Evolutionary conservation across 2,888 invertebrate species (phyloP), one percentile per base, ranked within the genome.

Genomic region (Drosophila nr. medialis): DNA sequence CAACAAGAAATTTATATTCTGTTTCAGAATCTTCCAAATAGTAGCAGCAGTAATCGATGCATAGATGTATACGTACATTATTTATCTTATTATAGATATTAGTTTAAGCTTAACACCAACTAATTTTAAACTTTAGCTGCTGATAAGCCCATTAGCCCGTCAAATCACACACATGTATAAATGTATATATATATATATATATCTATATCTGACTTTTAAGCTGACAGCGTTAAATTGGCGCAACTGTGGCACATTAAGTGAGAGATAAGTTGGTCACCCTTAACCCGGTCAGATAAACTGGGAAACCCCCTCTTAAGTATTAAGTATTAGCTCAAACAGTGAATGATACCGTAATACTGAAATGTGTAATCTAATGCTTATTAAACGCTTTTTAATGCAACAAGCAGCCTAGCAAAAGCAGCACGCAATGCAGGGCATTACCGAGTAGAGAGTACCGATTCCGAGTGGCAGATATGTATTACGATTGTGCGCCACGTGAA

Each of bases 361-460:
- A 38, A n/a, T 74, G 75, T 80, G 84, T 86, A 84, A 86, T 85
- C 85, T 89, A 89, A 89, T 80, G 86, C 86, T 86, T 86, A 86
- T 86, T 86, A 86, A 86, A 86, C 76, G 86, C 83, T 85, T 86
- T 86, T 89, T 80, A 86, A 89, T 84, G 77, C 86, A 86, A 77
- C 68, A 64, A 75, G 59, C 66, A 48, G 24, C 38, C 36, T 38
- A 29, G 34, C 21, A 27, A 13, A 11, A 27, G 29, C 65, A 36
- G 58, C 61, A 60, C 55, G 63, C 68, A 64, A 79, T 74, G 80
- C 75, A 69, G 77, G n/a, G 50, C 48, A 55, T 67, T 72, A 63
- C 61, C 60, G 51, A 71, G 53, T 60, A 1, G 18, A 34, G 63
- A 55, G 60, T 51, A 64, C 50, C 65, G 59, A 80, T 75, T 75